Evolutionary conservation across 2,888 invertebrate genomes (phyloP), one percentile per base, ranked within the genome.

Genomic region (Erebia ligea): DNA sequence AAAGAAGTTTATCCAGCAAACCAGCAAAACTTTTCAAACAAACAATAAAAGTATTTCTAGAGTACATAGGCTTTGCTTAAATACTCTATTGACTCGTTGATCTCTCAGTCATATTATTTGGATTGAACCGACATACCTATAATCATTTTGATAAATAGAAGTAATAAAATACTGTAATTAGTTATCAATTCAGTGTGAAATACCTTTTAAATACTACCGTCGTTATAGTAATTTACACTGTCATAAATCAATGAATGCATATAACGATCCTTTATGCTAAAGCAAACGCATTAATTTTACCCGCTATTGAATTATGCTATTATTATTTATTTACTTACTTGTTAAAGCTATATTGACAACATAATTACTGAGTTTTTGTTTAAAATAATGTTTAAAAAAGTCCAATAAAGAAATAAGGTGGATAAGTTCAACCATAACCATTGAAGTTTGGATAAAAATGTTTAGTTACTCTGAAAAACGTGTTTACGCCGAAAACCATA

Each of bases 171-270:
- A 11, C 1, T 11, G 19, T 21, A 45, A 48, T 62, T 21, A 45
- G 25, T 62, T 62, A 62, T 48, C 62, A 21, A 48, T 21, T 62
- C 48, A 45, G 48, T 62, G 62, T 9, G 48, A 62, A 62, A 62
- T 48, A 48, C 45, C 21, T 21, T 42, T 61, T 19, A 45, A 21
- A 62, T 48, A 62, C 48, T 48, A 62, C 48, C 45, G 19, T 61
- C 61, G 48, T 62, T 48, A 62, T 21, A 48, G 48, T 45, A 62
- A 62, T 62, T 62, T 62, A 62, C 42, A 62, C 19, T 45, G 62
- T 11, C 62, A 62, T 62, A 62, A 62, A 62, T 62, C 62, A 62
- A 62, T 62, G 62, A 48, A 15, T 21, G 62, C 45, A 21, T 62
- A 21, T 48, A 62, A 48, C 48, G 48, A 45, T 45, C 45, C 21